Conservation (phyloP, 1,140 invertebrate species). For the Adelges cooleyi region DNA sequence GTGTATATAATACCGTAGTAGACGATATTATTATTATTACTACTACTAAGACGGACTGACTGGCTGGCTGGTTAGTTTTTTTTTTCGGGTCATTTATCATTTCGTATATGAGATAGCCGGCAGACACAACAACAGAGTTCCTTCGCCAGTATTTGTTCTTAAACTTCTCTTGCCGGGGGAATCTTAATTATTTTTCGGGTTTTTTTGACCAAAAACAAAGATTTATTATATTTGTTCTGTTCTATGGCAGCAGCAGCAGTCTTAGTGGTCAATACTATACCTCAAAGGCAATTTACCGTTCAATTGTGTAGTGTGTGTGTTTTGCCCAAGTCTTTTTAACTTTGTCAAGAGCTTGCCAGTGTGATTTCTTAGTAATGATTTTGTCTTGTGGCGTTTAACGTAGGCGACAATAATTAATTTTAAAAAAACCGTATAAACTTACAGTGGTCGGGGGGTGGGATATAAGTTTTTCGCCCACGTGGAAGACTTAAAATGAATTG, state of each 20-base stretch:
- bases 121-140: constrained; percentile 28
- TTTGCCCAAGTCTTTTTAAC: too few relatives aligned
- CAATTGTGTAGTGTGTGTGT: too few relatives aligned
- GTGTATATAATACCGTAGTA: neutral
- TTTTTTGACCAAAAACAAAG: constrained; percentile 29
- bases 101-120: constrained; percentile 24
- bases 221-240: constrained; percentile 29
- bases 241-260: neutral
- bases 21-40: constrained; percentile 10
- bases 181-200: constrained; percentile 28
- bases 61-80: neutral
- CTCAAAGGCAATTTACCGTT: too few relatives aligned
- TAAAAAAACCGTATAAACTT: too few relatives aligned
- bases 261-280: too few relatives aligned
- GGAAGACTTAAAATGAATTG: too few relatives aligned
- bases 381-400: too few relatives aligned
- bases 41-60: neutral
- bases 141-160: constrained; percentile 8
- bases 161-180: neutral
- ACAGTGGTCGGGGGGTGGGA: too few relatives aligned
- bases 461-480: too few relatives aligned
- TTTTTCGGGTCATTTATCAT: constrained; percentile 23
- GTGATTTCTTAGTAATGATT: too few relatives aligned
- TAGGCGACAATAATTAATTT: too few relatives aligned
- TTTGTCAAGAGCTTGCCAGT: too few relatives aligned